phyloP scores from a whole-genome alignment of 2,888 invertebrate species.

The Carcina quercana region DNA sequence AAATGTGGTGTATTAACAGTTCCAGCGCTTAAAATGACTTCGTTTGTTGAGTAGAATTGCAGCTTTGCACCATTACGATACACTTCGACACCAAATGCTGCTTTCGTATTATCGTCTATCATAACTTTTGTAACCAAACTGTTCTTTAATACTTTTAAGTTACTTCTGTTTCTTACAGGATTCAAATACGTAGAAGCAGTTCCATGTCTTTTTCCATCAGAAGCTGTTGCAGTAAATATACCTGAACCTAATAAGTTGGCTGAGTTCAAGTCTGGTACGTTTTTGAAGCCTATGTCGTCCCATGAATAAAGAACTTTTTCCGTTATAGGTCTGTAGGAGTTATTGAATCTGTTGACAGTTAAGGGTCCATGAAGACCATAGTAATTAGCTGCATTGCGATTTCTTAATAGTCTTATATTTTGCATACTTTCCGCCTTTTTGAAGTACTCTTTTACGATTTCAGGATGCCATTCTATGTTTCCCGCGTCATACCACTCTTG shows the following conservation, averaged over 20 bases:
- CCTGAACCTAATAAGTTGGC: constrained; percentile 62
- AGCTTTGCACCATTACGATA: constrained; percentile 25
- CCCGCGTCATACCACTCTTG: constrained; percentile 67
- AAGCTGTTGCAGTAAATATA: constrained; percentile 53
- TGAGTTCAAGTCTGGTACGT: constrained; percentile 49
- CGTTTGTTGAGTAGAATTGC: constrained; percentile 35
- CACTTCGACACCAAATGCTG: constrained; percentile 47
- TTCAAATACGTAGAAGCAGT: constrained; percentile 60
- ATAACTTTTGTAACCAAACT: constrained; percentile 63
- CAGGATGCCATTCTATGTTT: constrained; percentile 70
- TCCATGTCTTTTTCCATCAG: constrained; percentile 58
- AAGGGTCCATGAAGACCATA: constrained; percentile 63
- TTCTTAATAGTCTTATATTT: constrained; percentile 22
- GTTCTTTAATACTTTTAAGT: constrained; percentile 53
- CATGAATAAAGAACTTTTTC: constrained; percentile 43
- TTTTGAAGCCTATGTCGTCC: constrained; percentile 52
- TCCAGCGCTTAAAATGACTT: constrained; percentile 65
- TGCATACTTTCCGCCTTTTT: constrained; percentile 65
- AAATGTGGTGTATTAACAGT: constrained; percentile 64
- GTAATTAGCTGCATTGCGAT: constrained; percentile 22
- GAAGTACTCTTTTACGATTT: constrained; percentile 60
- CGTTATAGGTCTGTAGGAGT: constrained; percentile 38
- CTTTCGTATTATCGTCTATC: constrained; percentile 45
- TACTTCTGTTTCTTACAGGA: constrained; percentile 27
- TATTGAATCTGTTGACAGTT: constrained; percentile 53